Evolutionary conservation across 1,140 invertebrate species (phyloP), one percentile per base, ranked within the genome.

Genomic region (Drosophila burlai): DNA sequence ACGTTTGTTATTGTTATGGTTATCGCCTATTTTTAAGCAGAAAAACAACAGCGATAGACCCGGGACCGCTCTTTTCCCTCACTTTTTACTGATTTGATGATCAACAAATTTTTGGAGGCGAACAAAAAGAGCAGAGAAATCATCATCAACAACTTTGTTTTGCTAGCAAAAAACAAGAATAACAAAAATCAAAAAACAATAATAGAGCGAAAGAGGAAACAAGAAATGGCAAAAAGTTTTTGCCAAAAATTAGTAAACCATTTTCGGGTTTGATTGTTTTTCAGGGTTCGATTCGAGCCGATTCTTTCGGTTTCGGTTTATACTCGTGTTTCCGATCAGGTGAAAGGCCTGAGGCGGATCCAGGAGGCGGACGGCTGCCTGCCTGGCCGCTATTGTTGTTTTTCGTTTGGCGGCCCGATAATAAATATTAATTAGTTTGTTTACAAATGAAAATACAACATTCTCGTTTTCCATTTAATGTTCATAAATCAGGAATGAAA

Each of bases 341-440:
- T 71, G 62, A 71, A 71, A 71, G 67, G 67, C 67, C 67, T 31
- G 46, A 55, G 54, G 65, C 43, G 60, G 58, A 63, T 26, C 58
- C 58, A 34, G n/a, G 10, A 49, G 15, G 11, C 6, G 34, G 38
- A 24, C 24, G 24, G 2, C 24, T 24, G 24, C 24, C 42, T 10
- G 42, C 2, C 42, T 4, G 8, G n/a, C 38, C 11, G 42, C 57
- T 82, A 61, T 76, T 80, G 59, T 76, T 80, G 42, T 71, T 66
- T 60, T 52, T 26, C 46, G 47, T 63, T 64, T 45, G 66, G 57
- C 62, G 43, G 36, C 59, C 60, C 49, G 46, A 80, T 69, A 84
- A 87, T 86, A 89, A 83, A 84, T 83, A 89, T 81, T 89, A 81
- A 89, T 89, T 84, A 71, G 81, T 81, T 89, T 89, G 84, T 89